These are phyloP conservation scores for Eupithecia abbreviata DNA, from an alignment of 2,888 invertebrate genomes.

Conservation along the genomic window DNA sequence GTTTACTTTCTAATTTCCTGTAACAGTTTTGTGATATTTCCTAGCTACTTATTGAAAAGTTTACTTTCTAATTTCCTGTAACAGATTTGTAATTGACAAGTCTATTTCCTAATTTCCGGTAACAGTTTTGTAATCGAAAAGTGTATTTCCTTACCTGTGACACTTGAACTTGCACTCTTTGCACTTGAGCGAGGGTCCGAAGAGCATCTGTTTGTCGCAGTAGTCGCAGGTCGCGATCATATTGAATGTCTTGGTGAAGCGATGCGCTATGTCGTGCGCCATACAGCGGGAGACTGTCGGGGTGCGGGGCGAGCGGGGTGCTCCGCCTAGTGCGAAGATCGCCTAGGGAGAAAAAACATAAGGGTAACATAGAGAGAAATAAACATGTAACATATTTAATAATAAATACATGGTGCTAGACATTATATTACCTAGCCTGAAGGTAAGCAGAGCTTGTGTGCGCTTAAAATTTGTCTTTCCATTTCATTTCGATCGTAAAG, in stretches of 20 bases:
- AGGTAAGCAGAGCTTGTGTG: no score
- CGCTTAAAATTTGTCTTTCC: no score
- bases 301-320: conserved; percentile 88
- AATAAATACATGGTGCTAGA: no score
- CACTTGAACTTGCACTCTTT: conserved; percentile 97
- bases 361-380: no score
- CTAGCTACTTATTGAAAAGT: neutral
- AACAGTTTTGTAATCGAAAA: neutral
- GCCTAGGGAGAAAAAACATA: conserved; percentile 33
- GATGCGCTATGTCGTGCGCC: conserved; percentile 94
- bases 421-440: no score
- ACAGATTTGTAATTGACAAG: no score
- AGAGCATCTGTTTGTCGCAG: conserved; percentile 94
- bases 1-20: neutral
- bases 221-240: conserved; percentile 95
- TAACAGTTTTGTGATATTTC: neutral
- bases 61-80: no score
- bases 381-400: no score
- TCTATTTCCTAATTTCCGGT: neutral
- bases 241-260: conserved; percentile 94
- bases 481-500: no score
- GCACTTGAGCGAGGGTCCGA: conserved; percentile 92
- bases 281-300: conserved; percentile 88
- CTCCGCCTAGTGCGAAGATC: conserved; percentile 50
- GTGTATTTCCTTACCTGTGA: conserved; percentile 78